These are phyloP conservation scores for Scarus forsteni DNA, from an alignment of 2,797 vertebrate species.

Conservation along the genomic window DNA sequence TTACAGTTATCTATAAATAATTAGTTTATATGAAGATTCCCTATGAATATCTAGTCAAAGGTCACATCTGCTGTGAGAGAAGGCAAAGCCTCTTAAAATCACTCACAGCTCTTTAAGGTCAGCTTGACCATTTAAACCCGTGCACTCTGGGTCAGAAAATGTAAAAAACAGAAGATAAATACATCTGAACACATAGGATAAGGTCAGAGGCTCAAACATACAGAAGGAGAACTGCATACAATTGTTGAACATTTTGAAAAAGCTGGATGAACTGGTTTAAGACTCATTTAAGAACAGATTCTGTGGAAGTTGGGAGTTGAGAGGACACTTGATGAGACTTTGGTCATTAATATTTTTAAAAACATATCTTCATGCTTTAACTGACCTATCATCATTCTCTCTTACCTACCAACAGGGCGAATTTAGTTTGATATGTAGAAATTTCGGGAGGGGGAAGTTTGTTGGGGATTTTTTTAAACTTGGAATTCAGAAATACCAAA, in stretches of 20 bases:
- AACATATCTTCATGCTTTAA: no score
- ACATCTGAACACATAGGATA: neutral
- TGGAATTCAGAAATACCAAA: no score
- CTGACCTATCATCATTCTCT: no score
- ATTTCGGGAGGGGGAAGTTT: no score
- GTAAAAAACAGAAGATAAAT: neutral
- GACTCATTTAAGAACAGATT: neutral
- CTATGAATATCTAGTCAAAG: neutral
- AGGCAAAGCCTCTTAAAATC: neutral
- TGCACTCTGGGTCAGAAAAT: neutral
- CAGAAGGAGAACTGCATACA: neutral
- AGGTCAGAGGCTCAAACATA: slow-evolving; percentile 2
- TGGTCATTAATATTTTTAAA: no score
- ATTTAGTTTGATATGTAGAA: no score
- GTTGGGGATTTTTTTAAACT: no score
- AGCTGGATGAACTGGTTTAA: neutral
- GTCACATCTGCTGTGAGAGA: neutral
- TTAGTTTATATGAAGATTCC: no score
- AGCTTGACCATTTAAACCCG: neutral
- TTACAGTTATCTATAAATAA: no score
- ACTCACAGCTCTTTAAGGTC: neutral
- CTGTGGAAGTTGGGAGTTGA: no score
- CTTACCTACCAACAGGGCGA: no score
- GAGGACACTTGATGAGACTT: no score
- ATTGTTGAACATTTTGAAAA: neutral